Percentiles rank a stretch among this genome's conserved stretches.
phyloP scores from a whole-genome alignment of 2,888 invertebrate genomes.

The Neoascia interrupta region DNA sequence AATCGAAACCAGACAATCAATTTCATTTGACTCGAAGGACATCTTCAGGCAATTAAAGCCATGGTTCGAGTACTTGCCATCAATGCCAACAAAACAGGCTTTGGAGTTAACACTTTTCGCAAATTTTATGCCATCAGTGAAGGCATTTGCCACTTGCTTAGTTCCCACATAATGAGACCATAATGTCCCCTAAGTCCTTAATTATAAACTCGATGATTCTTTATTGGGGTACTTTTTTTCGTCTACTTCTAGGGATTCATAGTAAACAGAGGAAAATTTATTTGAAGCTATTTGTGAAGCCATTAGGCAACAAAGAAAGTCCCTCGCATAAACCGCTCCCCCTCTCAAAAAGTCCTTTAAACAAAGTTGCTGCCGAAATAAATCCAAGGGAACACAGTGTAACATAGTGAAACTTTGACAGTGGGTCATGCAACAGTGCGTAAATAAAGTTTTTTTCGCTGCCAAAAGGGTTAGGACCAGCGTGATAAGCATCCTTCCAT shows the following conservation, averaged over 20 bases:
- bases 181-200: slow-evolving; percentile 11
- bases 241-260: too few relatives aligned
- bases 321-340: neutral
- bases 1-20: neutral
- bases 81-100: neutral
- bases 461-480: neutral
- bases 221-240: slow-evolving; percentile 15
- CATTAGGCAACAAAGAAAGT: neutral
- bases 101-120: too few relatives aligned
- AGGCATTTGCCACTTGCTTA: neutral
- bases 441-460: slow-evolving; percentile 6
- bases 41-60: too few relatives aligned
- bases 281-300: too few relatives aligned
- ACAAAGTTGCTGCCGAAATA: slow-evolving; percentile 24
- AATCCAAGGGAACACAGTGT: slow-evolving; percentile 14
- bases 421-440: slow-evolving; percentile 36
- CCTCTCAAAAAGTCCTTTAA: too few relatives aligned
- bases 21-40: too few relatives aligned
- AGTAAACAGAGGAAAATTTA: too few relatives aligned
- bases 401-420: slow-evolving; percentile 9
- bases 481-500: slow-evolving; percentile 1
- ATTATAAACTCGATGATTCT: slow-evolving; percentile 44
- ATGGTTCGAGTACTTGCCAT: too few relatives aligned
- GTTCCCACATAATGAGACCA: slow-evolving; percentile 8
- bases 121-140: slow-evolving; percentile 32